Percentiles rank a stretch among this genome's conserved stretches.
phyloP scores from a whole-genome alignment of 2,888 invertebrate genomes.

The Cosmia trapezina region DNA sequence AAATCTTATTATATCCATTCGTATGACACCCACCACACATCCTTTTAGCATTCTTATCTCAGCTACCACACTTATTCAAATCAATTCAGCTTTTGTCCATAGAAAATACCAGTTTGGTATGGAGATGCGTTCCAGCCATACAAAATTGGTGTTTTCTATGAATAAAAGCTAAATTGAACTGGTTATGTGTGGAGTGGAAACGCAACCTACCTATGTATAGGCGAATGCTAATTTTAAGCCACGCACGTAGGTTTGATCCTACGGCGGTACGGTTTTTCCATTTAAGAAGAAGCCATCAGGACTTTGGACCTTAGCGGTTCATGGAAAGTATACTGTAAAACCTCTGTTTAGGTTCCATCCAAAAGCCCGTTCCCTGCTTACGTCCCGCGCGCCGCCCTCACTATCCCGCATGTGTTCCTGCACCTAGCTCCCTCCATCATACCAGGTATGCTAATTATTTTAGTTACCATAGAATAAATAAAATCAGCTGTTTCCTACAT shows the following conservation, averaged over 20 bases:
- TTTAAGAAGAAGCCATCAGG: not conserved
- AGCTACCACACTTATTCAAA: no score
- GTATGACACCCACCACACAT: no score
- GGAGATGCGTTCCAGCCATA: no score
- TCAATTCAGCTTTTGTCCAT: no score
- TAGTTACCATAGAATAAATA: not conserved
- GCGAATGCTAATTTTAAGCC: no score
- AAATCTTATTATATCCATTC: no score
- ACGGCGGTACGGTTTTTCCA: not conserved
- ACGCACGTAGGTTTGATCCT: not conserved
- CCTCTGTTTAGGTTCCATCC: conserved; percentile 69
- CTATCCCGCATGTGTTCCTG: conserved; percentile 80
- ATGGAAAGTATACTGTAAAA: not conserved
- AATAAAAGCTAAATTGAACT: no score
- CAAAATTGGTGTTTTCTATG: no score
- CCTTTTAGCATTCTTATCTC: no score
- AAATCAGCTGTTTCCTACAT: not conserved
- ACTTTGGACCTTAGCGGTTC: not conserved
- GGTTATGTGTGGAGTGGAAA: no score
- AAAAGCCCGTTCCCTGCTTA: conserved; percentile 70
- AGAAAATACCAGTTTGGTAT: no score
- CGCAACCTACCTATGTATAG: not conserved
- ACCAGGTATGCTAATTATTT: conserved; percentile 72
- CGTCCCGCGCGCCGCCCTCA: conserved; percentile 82
- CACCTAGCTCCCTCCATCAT: conserved; percentile 80